Base-by-base conservation (phyloP, 2,113 vertebrate genomes). In the Monarcha castaneiventris region DNA sequence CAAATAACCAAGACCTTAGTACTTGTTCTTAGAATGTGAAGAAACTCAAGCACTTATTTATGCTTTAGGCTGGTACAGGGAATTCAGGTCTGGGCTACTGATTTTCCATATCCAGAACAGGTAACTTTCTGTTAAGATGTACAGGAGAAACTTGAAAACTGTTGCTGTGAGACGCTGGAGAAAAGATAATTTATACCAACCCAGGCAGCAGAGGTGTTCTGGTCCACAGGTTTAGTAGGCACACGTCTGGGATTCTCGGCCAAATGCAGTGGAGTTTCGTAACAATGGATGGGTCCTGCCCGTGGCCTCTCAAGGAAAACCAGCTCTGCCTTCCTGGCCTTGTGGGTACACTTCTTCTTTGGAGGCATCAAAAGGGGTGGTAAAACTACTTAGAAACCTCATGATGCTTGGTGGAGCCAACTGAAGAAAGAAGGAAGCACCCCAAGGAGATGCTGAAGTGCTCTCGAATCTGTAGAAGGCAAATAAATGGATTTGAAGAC, bases 281-380 rank as follows among this genome's bases (percentile, higher is more conserved):
- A 97, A 56, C 68, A 97, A 74, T 97, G 97, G 95, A 94, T 91
- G 73, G 97, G 95, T 74, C 98, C 98, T 90, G 98, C 93, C 82
- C 92, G 23, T 25, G 98, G 98, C n/a, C 74, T 97, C 39, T 99
- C 98, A 88, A 97, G 79, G 96, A 99, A 99, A 20, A 88, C 80
- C 97, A 99, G 96, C 48, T 98, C 97, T 89, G 97, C 85, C 95
- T 98, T 99, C 30, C n/a, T 90, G 58, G 81, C 81, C 19, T 96
- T 81, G 59, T 14, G 72, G 21, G 19, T 22, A 22, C 37, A 56
- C 93, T 98, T 99, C 87, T 94, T 98, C 97, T 97, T 98, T 6
- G 98, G 98, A 97, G 99, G 98, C 99, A 99, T 99, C 97, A 97
- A 97, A 92, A 61, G 56, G 26, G 76, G 13, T 22, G 78, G 37